Evolutionary conservation across 2,888 invertebrate species (phyloP), one percentile per base, ranked within the genome.

Genomic region (Lepidocyrtinus sp.): DNA sequence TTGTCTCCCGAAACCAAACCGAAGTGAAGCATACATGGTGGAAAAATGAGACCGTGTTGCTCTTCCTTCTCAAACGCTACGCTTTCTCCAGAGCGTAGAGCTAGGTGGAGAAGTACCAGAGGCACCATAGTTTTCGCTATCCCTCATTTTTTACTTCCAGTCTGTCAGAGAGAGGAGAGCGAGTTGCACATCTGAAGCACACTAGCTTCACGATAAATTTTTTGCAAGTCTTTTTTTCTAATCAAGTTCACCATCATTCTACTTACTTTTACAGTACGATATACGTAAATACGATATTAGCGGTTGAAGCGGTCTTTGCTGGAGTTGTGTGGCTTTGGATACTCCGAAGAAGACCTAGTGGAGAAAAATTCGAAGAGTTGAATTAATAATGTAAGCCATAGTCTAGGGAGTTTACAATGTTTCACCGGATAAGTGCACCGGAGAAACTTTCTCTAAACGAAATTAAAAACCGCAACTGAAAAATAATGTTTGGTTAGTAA

Each of bases 71-170:
- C 17, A 3, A 15, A 7, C 2, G 2, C 2, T 17, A 15, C 17
- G 55, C 17, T 55, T 55, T 55, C 55, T 55, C 55, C 17, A 3
- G 36, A 36, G 12, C 36, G 5, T 7, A 36, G 36, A 5, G 12
- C 36, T 36, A 12, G 12, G 36, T 12, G 12, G 36, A 36, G 36
- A 36, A 36, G 36, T 12, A 36, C 36, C 36, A 36, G 36, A 36
- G 55, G n/a, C 55, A 55, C 15, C 15, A n/a, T n/a, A n/a, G n/a
- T n/a, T n/a, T 17, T 55, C 55, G 2, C 55, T 55, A 55, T 55
- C 17, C 55, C 55, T n/a, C n/a, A 17, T 12, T 55, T 55, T 55
- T 55, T 17, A 55, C 55, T 55, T 55, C 17, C 55, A 55, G 55
- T 55, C 55, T 55, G 55, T 17, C n/a, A 55, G 55, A 55, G 55